Base-by-base conservation (phyloP, 2,888 invertebrate species). In the Gastracanthus pulcherrimus region DNA sequence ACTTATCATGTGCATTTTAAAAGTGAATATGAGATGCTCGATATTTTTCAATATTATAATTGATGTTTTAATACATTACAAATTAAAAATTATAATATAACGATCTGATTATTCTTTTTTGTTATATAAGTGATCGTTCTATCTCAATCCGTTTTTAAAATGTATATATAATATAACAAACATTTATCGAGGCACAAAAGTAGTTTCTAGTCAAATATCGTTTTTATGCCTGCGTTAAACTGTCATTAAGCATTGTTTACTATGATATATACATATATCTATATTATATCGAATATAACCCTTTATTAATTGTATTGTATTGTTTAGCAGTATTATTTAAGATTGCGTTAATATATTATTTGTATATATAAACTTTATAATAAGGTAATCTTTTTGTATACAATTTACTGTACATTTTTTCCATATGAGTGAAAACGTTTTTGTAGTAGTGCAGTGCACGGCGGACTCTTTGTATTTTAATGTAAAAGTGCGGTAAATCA, bases 181-280 rank as follows among this genome's bases (percentile, higher is more conserved):
- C 1, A 34, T 69, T 60, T n/a, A 45, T 81, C 29, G 58, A 82
- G 75, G 74, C 80, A 83, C 81, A 86, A 83, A 71, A 85, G 83
- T 86, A 82, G 84, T 87, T 87, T 89, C 89, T 89, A 89, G 89
- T 89, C 89, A 87, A 76, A 76, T 76, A 78, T 77, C 81, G 77
- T 77, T 82, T 83, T 80, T 62, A 75, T 84, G 84, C 77, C 76
- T 84, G 34, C 48, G 23, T 83, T 84, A 84, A 55, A 75, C 11
- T 36, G 11, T 70, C 34, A 60, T 71, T 64, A 38, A 38, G 26
- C n/a, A 75, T 58, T 58, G 23, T 62, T 70, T 11, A 64, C 23
- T 71, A 19, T 62, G 3, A 29, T 9, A 29, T 19, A 51, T 60
- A 34, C n/a, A 6, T 34, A 67, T 45, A 48, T 60, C 19, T 45